A percentile compares a stretch with the other conserved stretches of the same genome.
These are phyloP conservation scores for Centropus unirufus DNA, from an alignment of 2,113 vertebrate genomes.

Conservation along the genomic window DNA sequence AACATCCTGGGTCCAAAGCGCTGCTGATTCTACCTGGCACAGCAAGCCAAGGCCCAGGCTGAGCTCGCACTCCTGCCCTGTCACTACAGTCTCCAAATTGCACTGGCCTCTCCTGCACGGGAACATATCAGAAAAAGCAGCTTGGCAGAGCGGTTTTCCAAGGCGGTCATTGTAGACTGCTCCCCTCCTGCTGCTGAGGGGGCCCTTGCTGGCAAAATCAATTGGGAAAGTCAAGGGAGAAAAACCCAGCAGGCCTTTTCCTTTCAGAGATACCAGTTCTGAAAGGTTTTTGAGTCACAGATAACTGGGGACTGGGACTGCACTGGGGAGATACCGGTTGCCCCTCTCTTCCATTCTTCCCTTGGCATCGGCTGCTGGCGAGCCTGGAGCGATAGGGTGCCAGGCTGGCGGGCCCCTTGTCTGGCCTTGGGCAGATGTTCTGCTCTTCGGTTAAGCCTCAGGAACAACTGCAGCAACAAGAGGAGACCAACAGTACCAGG, in stretches of 20 bases:
- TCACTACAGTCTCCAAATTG: rapidly evolving
- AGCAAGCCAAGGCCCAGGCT: background rate
- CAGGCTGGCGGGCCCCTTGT: background rate
- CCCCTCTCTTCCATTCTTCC: background rate
- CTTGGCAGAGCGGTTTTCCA: background rate
- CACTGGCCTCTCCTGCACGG: background rate
- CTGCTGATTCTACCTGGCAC: background rate
- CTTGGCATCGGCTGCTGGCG: background rate
- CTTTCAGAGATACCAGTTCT: background rate
- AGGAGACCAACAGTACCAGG: background rate
- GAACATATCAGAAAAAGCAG: background rate
- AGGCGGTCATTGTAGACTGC: background rate
- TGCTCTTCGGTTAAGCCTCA: conserved; percentile 22
- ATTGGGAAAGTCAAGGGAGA: background rate
- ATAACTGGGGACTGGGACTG: background rate
- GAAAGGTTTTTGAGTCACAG: background rate
- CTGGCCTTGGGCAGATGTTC: background rate
- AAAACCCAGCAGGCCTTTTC: background rate
- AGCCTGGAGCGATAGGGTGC: background rate
- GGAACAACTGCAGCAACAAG: background rate
- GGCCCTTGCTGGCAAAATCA: background rate
- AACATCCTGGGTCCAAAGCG: background rate
- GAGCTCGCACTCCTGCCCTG: background rate
- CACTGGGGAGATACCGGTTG: background rate
- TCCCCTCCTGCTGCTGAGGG: background rate